phyloP scores from a whole-genome alignment of 2,888 invertebrate species.

The Anorthoa munda region DNA sequence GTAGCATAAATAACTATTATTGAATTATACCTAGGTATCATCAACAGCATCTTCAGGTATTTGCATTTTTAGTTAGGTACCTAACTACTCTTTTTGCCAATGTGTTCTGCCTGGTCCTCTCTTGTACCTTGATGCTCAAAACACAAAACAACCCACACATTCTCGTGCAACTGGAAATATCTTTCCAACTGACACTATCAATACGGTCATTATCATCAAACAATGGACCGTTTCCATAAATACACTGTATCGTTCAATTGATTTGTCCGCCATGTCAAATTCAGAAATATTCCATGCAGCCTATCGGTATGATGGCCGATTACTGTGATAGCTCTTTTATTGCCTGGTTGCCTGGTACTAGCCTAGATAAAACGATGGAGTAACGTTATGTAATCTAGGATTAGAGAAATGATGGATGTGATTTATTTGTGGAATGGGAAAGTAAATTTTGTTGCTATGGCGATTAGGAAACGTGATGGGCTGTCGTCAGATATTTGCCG shows the following conservation, averaged over 20 bases:
- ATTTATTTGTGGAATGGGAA: conserved; percentile 7
- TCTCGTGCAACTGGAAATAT: conserved; percentile 3
- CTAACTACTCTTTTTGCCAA: background rate
- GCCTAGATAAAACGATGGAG: conserved; percentile 8
- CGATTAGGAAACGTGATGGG: background rate
- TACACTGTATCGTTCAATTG: conserved; percentile 29
- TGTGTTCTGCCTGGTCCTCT: too few species aligned
- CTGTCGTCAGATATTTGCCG: background rate
- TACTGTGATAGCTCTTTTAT: conserved; percentile 39
- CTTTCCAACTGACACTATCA: conserved; percentile 1
- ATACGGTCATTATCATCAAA: conserved; percentile 34
- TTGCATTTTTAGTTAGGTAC: background rate
- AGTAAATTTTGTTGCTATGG: conserved; percentile 10
- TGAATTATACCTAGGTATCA: background rate
- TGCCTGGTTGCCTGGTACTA: conserved; percentile 1
- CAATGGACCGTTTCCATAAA: conserved; percentile 45
- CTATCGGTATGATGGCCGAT: conserved; percentile 29
- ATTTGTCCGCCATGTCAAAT: conserved; percentile 23
- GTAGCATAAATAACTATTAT: too few species aligned
- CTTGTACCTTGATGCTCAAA: background rate
- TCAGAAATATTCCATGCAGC: conserved; percentile 54
- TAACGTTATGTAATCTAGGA: conserved; percentile 44
- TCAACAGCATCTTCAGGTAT: background rate
- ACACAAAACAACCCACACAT: background rate
- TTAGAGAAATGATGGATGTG: conserved; percentile 37